Percentiles rank a stretch among this genome's conserved stretches.
phyloP scores from a whole-genome alignment of 2,797 vertebrate genomes.

The Perdix hodgsoniae region DNA sequence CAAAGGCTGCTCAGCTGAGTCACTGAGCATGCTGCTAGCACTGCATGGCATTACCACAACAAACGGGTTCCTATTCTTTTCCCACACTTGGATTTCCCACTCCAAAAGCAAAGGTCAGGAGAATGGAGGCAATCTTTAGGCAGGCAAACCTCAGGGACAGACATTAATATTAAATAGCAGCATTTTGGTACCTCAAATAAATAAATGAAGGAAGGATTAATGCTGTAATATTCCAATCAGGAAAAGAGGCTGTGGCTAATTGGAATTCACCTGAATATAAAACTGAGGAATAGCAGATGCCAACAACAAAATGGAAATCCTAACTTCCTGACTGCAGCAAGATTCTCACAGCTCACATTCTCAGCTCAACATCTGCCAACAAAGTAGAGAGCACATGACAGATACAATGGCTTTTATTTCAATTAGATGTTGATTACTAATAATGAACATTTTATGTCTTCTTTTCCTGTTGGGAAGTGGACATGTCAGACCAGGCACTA shows the following conservation, averaged over 20 bases:
- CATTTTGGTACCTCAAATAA: conserved; percentile 6
- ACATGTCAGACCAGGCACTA: not conserved
- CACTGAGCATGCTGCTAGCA: not conserved
- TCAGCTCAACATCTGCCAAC: conserved; percentile 15
- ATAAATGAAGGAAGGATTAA: not conserved
- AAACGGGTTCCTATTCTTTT: not conserved
- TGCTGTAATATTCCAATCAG: conserved; percentile 5
- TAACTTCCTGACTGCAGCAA: not conserved
- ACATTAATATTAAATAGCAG: conserved; percentile 50
- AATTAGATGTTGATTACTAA: not conserved
- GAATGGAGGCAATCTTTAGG: not conserved
- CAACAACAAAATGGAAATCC: conserved; percentile 35
- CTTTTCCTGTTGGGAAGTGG: not conserved
- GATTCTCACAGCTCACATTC: not conserved
- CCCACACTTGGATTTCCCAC: not conserved
- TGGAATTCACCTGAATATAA: not conserved
- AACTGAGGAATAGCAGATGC: not conserved
- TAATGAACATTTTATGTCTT: not conserved
- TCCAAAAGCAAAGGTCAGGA: not conserved
- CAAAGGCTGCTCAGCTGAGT: not conserved
- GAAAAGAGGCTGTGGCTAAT: conserved; percentile 27
- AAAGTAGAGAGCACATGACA: not conserved
- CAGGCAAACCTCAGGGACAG: not conserved
- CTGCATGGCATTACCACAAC: not conserved
- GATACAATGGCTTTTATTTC: conserved; percentile 5